A percentile compares a stretch with the other conserved stretches of the same genome.
Evolutionary conservation across 2,888 invertebrate genomes (phyloP).

Genomic region (Leptinotarsa juncta): DNA sequence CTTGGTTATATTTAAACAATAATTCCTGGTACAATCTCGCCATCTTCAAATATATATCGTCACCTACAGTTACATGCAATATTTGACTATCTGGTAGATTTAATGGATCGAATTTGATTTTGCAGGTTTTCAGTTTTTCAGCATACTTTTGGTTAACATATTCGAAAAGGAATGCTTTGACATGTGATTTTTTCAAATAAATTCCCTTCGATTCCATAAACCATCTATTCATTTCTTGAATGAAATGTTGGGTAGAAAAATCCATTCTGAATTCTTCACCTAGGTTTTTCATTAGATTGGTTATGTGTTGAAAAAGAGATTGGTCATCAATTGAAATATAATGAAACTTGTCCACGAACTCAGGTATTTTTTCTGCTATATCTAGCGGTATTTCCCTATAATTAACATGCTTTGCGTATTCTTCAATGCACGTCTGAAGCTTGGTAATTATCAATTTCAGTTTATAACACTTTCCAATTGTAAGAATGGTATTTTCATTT

Average conservation of each 20-base stretch:
- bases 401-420: not conserved
- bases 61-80: not conserved
- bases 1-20: not conserved
- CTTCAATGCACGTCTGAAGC: not conserved
- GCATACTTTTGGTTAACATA: not conserved
- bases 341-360: not conserved
- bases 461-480: not conserved
- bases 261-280: not conserved
- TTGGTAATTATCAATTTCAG: not conserved
- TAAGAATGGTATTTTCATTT: not conserved
- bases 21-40: not conserved
- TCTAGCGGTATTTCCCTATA: not conserved
- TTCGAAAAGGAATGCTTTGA: slow-evolving; percentile 6
- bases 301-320: not conserved
- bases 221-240: slow-evolving; percentile 11
- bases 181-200: slow-evolving; percentile 4
- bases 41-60: not conserved
- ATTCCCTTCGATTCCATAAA: not conserved
- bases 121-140: not conserved
- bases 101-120: not conserved
- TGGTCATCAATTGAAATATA: not conserved
- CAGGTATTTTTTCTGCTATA: not conserved
- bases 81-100: not conserved
- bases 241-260: not conserved
- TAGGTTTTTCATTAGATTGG: not conserved